A percentile compares a stretch with the other conserved stretches of the same genome.
Evolutionary conservation across 2,888 invertebrate genomes (phyloP).

Genomic region (Anthrax anthrax): DNA sequence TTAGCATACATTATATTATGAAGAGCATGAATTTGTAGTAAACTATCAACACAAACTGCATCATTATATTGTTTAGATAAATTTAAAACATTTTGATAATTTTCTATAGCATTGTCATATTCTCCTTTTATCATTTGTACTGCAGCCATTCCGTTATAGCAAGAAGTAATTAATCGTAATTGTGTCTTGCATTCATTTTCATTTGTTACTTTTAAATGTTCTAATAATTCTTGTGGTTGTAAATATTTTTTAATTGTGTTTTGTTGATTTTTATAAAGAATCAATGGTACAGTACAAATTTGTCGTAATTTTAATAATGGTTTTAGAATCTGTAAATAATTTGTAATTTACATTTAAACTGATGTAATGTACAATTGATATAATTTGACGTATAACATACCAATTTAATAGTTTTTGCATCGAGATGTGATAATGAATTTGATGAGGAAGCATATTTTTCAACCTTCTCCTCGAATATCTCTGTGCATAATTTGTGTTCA

Average conservation of each 20-base stretch:
- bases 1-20: slow-evolving; percentile 44
- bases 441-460: slow-evolving; percentile 27
- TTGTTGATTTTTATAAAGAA: slow-evolving; percentile 38
- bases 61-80: slow-evolving; percentile 29
- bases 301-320: slow-evolving; percentile 53
- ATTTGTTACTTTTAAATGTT: slow-evolving; percentile 47
- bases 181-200: slow-evolving; percentile 46
- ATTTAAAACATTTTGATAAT: slow-evolving; percentile 46
- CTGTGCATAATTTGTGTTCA: slow-evolving; percentile 40
- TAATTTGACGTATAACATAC: too few species aligned
- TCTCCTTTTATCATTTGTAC: slow-evolving; percentile 42
- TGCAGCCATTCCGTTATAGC: slow-evolving; percentile 55
- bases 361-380: too few species aligned
- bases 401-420: slow-evolving; percentile 34
- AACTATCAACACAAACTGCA: slow-evolving; percentile 42
- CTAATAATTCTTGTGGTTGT: slow-evolving; percentile 49
- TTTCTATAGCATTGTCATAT: slow-evolving; percentile 39
- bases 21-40: slow-evolving; percentile 51
- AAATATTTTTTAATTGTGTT: slow-evolving; percentile 35
- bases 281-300: slow-evolving; percentile 56
- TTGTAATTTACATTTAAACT: too few species aligned
- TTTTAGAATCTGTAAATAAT: slow-evolving; percentile 35
- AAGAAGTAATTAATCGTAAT: slow-evolving; percentile 44
- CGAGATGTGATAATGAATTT: slow-evolving; percentile 35
- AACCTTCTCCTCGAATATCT: slow-evolving; percentile 36